Percentiles rank a stretch among this genome's conserved stretches.
Evolutionary conservation across 2,888 invertebrate genomes (phyloP).

Genomic region (Kuschelorhynchus macadamiae): DNA sequence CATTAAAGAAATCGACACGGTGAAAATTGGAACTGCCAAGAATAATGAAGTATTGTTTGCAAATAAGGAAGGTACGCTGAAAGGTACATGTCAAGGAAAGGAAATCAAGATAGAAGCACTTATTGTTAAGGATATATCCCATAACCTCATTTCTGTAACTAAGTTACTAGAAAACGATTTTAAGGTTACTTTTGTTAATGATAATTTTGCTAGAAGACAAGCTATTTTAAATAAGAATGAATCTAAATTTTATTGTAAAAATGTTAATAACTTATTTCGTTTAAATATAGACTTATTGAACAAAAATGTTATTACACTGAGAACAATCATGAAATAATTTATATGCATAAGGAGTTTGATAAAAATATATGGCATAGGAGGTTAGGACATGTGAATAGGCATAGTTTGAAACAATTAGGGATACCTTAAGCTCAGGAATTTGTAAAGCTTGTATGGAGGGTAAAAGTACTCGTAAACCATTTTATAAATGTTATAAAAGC

Average conservation of each 20-base stretch:
- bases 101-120: background rate
- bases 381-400: conserved; percentile 14
- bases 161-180: conserved; percentile 18
- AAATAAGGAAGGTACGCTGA: background rate
- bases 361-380: background rate
- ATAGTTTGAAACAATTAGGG: background rate
- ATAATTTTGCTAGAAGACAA: conserved; percentile 5
- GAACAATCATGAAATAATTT: background rate
- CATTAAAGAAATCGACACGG: background rate
- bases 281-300: conserved; percentile 10
- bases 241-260: conserved; percentile 9
- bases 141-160: conserved; percentile 20
- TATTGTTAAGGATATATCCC: background rate
- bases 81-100: conserved; percentile 1
- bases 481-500: conserved; percentile 7
- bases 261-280: conserved; percentile 16
- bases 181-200: conserved; percentile 15
- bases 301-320: background rate
- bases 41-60: conserved; percentile 2
- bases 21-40: background rate
- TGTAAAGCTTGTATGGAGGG: conserved; percentile 10
- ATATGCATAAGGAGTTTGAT: background rate
- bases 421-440: conserved; percentile 2
- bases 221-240: conserved; percentile 3
- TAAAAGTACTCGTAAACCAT: background rate